Percentiles rank a stretch among this genome's conserved stretches.
These are phyloP conservation scores for Chymomyza amoena DNA, from an alignment of 2,888 invertebrate species.

Conservation along the genomic window DNA sequence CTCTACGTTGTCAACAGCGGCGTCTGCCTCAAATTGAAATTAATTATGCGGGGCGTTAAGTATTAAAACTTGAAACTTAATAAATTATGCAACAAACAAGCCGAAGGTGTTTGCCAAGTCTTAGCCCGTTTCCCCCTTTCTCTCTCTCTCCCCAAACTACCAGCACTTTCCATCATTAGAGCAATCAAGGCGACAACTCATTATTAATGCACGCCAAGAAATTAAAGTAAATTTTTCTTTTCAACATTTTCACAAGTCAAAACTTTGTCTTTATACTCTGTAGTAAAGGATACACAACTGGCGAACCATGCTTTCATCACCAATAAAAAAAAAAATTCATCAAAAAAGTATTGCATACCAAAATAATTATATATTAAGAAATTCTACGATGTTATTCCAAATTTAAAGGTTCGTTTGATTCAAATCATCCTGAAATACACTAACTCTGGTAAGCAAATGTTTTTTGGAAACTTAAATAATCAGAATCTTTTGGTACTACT, in stretches of 20 bases:
- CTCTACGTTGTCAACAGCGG: background rate
- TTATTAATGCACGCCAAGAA: slow-evolving; percentile 75
- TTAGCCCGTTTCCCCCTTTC: background rate
- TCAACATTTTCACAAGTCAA: background rate
- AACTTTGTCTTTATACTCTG: background rate
- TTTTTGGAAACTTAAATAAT: no score
- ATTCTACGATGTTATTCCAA: no score
- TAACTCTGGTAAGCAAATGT: no score
- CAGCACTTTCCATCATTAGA: background rate
- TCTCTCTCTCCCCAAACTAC: background rate
- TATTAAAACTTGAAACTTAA: slow-evolving; percentile 38
- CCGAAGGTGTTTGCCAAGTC: background rate
- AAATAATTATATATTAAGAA: no score
- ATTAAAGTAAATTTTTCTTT: slow-evolving; percentile 69
- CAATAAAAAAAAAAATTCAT: no score
- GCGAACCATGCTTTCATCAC: no score
- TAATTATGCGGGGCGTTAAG: slow-evolving; percentile 53
- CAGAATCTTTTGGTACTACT: no score
- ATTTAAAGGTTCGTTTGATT: no score
- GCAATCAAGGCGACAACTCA: slow-evolving; percentile 61
- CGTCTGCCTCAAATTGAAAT: slow-evolving; percentile 39
- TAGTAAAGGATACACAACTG: no score
- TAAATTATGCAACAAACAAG: slow-evolving; percentile 55
- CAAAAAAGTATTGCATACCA: no score
- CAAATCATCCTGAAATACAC: no score